A percentile compares a stretch with the other conserved stretches of the same genome.
phyloP scores from a whole-genome alignment of 2,113 vertebrate genomes.

The Turdus rufiventris region DNA sequence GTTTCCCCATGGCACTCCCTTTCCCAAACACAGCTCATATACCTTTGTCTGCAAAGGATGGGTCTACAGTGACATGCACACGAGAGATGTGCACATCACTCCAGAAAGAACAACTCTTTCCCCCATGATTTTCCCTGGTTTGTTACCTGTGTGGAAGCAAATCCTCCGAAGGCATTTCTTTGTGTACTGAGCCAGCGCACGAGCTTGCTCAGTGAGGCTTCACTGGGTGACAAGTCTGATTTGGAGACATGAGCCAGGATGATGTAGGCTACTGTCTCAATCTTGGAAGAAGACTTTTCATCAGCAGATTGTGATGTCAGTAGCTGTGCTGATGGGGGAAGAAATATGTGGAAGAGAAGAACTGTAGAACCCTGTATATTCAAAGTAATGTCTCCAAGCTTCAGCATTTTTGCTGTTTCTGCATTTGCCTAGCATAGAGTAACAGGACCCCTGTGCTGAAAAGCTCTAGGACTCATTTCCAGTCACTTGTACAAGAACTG shows the following conservation, averaged over 20 bases:
- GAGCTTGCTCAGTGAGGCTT: slow-evolving; percentile 2
- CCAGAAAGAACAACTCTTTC: background rate
- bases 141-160: slow-evolving; percentile 62
- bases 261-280: slow-evolving; percentile 48
- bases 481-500: background rate
- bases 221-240: background rate
- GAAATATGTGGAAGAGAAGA: background rate
- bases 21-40: background rate
- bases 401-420: background rate
- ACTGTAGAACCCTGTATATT: background rate
- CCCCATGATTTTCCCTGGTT: background rate
- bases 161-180: slow-evolving; percentile 32
- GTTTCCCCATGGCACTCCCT: background rate
- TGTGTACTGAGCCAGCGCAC: background rate
- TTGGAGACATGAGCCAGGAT: slow-evolving; percentile 41
- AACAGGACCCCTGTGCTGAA: background rate
- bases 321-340: background rate
- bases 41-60: background rate
- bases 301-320: background rate
- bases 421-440: background rate
- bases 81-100: background rate
- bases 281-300: background rate
- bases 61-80: background rate
- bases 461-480: background rate
- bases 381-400: background rate